Percentiles rank a stretch among this genome's conserved stretches.
phyloP scores from a whole-genome alignment of 1,140 invertebrate species.

The Drosophila sproati region DNA sequence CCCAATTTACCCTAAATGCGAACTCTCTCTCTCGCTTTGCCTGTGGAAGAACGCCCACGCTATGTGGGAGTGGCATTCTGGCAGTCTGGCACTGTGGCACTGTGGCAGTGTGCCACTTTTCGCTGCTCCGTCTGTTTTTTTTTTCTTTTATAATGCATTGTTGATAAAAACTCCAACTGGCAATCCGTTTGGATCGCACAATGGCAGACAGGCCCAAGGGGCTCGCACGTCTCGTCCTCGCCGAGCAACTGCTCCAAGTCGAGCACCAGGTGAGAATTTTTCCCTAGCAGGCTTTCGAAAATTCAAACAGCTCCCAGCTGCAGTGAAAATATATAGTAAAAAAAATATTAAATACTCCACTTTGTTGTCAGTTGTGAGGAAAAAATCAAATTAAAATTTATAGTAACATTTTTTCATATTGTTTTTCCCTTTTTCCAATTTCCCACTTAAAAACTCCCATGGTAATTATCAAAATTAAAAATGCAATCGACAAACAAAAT shows the following conservation, averaged over 20 bases:
- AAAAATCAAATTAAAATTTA: conserved; percentile 16
- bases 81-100: background rate
- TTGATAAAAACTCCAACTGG: conserved; percentile 60
- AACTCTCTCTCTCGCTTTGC: conserved; percentile 27
- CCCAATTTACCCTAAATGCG: conserved; percentile 72
- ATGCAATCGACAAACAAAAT: conserved; percentile 51
- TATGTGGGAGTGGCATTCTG: background rate
- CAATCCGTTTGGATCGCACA: conserved; percentile 56
- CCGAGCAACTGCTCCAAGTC: conserved; percentile 69
- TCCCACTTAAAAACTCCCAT: background rate
- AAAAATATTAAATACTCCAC: background rate
- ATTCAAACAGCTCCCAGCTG: background rate
- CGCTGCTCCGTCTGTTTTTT: conserved; percentile 4
- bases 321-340: background rate
- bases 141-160: conserved; percentile 37
- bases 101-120: conserved; percentile 26
- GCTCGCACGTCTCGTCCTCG: conserved; percentile 63
- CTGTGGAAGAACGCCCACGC: conserved; percentile 1
- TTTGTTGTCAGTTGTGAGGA: conserved; percentile 17
- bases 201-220: conserved; percentile 67
- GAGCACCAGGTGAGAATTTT: conserved; percentile 60
- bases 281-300: conserved; percentile 14
- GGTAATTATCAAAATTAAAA: conserved; percentile 2
- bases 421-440: background rate
- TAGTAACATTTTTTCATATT: background rate